phyloP scores from a whole-genome alignment of 2,797 vertebrate genomes.

The Sandelia bainsii region DNA sequence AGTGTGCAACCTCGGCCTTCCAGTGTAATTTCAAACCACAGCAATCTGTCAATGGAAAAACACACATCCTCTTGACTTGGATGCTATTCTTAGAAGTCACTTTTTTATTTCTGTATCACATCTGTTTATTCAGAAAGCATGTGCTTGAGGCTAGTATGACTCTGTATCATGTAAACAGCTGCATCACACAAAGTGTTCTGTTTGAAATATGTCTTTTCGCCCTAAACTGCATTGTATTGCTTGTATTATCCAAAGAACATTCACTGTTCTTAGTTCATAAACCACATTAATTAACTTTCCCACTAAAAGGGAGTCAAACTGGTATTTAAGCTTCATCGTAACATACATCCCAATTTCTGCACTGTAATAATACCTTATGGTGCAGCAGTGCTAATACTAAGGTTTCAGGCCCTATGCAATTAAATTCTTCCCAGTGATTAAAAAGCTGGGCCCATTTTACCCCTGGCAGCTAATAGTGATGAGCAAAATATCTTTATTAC shows the following conservation, averaged over 20 bases:
- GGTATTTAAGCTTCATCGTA: conserved; percentile 16
- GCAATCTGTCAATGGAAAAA: conserved; percentile 64
- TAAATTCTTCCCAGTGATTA: conserved; percentile 42
- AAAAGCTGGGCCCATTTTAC: conserved; percentile 25
- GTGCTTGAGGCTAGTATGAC: conserved; percentile 55
- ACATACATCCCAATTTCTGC: conserved; percentile 7
- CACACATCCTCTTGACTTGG: conserved; percentile 46
- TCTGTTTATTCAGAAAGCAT: conserved; percentile 61
- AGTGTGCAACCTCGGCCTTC: conserved; percentile 45
- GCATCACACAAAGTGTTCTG: conserved; percentile 45
- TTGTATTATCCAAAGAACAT: conserved; percentile 27
- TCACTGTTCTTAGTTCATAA: conserved; percentile 40
- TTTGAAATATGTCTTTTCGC: conserved; percentile 42
- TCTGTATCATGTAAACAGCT: conserved; percentile 62
- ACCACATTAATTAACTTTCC: conserved; percentile 34
- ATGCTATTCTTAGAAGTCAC: conserved; percentile 62
- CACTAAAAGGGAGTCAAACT: conserved; percentile 10
- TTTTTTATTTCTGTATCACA: conserved; percentile 48
- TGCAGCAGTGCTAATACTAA: conserved; percentile 17
- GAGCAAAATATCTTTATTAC: conserved; percentile 54
- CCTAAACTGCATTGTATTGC: conserved; percentile 9
- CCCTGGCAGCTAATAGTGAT: conserved; percentile 24
- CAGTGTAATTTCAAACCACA: conserved; percentile 78
- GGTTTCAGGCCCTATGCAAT: conserved; percentile 31
- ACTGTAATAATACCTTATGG: conserved; percentile 24